Evolutionary conservation across 2,888 invertebrate species (phyloP).

Genomic region (Psylliodes chrysocephalus): DNA sequence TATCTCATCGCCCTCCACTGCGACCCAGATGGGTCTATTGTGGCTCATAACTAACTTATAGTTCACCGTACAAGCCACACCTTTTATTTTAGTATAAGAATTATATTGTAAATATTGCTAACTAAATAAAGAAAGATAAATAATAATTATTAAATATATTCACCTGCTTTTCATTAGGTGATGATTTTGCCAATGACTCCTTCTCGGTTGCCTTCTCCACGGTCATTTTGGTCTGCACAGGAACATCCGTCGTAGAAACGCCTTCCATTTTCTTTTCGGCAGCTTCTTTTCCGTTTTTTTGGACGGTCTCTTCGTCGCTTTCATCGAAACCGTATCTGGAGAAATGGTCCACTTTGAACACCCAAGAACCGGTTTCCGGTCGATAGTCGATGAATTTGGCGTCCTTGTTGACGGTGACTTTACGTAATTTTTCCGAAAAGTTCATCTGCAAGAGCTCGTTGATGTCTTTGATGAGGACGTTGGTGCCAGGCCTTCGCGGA

Average conservation of each 20-base stretch:
- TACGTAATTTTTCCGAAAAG: conserved; percentile 86
- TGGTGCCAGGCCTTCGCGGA: conserved; percentile 88
- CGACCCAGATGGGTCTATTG: too few relatives aligned
- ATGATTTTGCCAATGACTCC: conserved; percentile 22
- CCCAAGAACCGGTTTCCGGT: conserved; percentile 97
- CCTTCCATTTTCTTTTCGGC: conserved; percentile 28
- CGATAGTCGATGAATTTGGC: conserved; percentile 95
- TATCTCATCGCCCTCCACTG: too few relatives aligned
- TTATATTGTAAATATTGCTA: too few relatives aligned
- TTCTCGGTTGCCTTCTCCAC: conserved; percentile 21
- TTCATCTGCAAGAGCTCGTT: conserved; percentile 82
- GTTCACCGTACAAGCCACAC: too few relatives aligned
- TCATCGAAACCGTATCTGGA: conserved; percentile 90
- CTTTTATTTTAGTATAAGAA: too few relatives aligned
- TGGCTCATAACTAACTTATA: too few relatives aligned
- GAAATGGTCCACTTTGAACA: conserved; percentile 94
- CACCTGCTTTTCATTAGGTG: conserved; percentile 26
- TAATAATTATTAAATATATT: background rate
- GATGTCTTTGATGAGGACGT: conserved; percentile 81
- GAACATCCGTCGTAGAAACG: conserved; percentile 8
- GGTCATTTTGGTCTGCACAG: background rate
- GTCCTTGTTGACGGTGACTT: conserved; percentile 85
- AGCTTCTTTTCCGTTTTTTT: conserved; percentile 23
- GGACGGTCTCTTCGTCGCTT: conserved; percentile 79
- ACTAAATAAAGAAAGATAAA: background rate